Evolutionary conservation across 37 sponge, comb jelly and placozoan species (phyloP).

Genomic region (Diacarnus erythraeanus): DNA sequence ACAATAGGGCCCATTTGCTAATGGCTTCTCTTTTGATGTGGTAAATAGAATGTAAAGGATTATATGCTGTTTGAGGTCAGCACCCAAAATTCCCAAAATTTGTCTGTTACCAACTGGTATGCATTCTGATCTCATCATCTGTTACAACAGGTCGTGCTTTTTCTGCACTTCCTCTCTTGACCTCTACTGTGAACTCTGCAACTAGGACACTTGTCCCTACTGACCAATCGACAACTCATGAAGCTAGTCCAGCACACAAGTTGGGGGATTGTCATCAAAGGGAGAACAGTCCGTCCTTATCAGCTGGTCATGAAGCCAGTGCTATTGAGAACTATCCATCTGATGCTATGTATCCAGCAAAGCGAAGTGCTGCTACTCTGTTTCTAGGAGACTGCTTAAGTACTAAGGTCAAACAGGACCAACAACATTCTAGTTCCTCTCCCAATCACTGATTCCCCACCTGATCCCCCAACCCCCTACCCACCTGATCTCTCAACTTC

Average conservation of each 20-base stretch:
- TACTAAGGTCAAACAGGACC: background rate
- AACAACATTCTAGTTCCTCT: background rate
- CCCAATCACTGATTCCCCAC: background rate
- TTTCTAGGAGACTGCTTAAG: slow-evolving; percentile 20
- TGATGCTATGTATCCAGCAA: slow-evolving; percentile 15
- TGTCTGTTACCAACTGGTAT: too few relatives aligned
- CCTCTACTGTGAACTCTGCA: background rate
- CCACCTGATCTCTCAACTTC: background rate
- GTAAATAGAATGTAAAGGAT: too few relatives aligned
- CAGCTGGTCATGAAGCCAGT: background rate
- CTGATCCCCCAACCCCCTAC: background rate
- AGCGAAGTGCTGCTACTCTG: slow-evolving; percentile 8
- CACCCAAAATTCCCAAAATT: too few relatives aligned
- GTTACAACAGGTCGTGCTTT: background rate
- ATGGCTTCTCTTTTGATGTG: background rate
- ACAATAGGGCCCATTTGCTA: background rate
- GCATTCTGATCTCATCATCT: too few relatives aligned
- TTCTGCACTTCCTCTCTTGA: background rate
- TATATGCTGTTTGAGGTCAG: too few relatives aligned
- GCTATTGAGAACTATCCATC: background rate
- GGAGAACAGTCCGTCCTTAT: background rate
- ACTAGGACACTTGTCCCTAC: background rate
- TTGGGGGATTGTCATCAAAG: background rate
- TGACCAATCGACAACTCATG: background rate
- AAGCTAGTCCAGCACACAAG: background rate